These are phyloP conservation scores for Hippoglossus stenolepis DNA, from an alignment of 2,113 vertebrate species.

Conservation along the genomic window DNA sequence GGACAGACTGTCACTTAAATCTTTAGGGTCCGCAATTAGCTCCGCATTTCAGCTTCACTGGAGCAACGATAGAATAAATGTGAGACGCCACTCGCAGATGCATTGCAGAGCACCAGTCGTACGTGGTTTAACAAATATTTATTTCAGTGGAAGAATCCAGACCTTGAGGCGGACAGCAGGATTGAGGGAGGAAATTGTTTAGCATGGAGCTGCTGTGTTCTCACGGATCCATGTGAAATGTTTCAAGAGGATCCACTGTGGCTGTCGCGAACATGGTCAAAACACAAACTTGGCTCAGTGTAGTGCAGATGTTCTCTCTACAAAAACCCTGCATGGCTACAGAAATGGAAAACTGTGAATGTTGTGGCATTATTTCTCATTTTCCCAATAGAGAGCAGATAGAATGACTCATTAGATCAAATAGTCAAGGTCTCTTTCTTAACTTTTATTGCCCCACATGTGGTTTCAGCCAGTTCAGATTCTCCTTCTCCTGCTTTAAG, in stretches of 20 bases:
- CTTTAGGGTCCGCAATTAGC: conserved; percentile 42
- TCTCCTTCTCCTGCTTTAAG: too few species aligned
- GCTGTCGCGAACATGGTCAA: conserved; percentile 7
- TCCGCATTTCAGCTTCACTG: neutral
- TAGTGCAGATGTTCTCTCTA: conserved; percentile 3
- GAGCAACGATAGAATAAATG: neutral
- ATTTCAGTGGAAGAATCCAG: neutral
- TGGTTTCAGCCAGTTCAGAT: too few species aligned
- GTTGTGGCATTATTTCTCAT: neutral
- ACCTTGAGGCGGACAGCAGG: conserved; percentile 2
- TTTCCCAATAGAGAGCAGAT: neutral
- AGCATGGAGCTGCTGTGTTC: conserved; percentile 46
- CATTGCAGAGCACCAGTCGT: neutral
- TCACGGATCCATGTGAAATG: conserved; percentile 47
- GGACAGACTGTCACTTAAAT: conserved; percentile 36
- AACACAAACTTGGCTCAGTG: conserved; percentile 2
- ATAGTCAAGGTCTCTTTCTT: too few species aligned
- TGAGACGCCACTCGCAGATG: neutral
- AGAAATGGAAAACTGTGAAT: neutral
- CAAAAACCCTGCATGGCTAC: neutral
- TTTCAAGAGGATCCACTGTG: conserved; percentile 9
- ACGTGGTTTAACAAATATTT: conserved; percentile 17
- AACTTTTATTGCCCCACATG: too few species aligned
- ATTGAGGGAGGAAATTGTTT: conserved; percentile 27
- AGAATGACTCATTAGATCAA: neutral